Percentiles rank a stretch among this genome's conserved stretches.
Conservation (phyloP, 2,888 invertebrate genomes). For the Orchestes rusci region DNA sequence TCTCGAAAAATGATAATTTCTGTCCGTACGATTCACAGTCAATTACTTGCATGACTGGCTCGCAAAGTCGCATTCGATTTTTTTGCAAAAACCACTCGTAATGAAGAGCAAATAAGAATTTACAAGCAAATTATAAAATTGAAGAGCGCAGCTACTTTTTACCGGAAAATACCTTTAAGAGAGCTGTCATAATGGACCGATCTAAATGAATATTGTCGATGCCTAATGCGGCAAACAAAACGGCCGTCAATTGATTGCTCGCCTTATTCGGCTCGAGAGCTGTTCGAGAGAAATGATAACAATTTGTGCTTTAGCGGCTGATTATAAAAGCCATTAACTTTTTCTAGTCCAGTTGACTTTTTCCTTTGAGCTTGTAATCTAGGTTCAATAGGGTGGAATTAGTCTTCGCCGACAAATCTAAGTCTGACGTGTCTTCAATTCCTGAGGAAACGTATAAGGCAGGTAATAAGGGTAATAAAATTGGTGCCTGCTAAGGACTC, state of each 20-base stretch:
- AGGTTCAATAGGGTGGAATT: too few species aligned
- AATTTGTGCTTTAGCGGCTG: slow-evolving; percentile 28
- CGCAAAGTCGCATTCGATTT: too few species aligned
- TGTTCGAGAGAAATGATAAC: slow-evolving; percentile 30
- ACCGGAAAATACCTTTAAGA: slow-evolving; percentile 18
- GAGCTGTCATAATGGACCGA: slow-evolving; percentile 25
- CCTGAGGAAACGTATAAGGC: too few species aligned
- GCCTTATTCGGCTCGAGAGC: slow-evolving; percentile 31
- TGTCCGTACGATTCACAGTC: too few species aligned
- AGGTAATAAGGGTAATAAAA: too few species aligned
- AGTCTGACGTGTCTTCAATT: too few species aligned
- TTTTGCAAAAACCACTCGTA: too few species aligned
- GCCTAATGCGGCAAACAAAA: slow-evolving; percentile 27
- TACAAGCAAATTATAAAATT: slow-evolving; percentile 21
- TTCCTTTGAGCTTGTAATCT: too few species aligned
- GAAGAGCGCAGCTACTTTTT: slow-evolving; percentile 16
- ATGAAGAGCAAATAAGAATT: slow-evolving; percentile 13
- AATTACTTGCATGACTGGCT: too few species aligned
- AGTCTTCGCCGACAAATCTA: too few species aligned
- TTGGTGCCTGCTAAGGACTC: too few species aligned
- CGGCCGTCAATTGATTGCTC: slow-evolving; percentile 31
- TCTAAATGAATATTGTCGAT: slow-evolving; percentile 23
- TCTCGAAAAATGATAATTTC: too few species aligned
- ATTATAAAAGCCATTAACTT: slow-evolving; percentile 18
- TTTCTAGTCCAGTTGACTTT: slow-evolving; percentile 11